Percentiles rank a stretch among this genome's conserved stretches.
Conservation (phyloP, 2,888 invertebrate species). For the Melinaea marsaeus region DNA sequence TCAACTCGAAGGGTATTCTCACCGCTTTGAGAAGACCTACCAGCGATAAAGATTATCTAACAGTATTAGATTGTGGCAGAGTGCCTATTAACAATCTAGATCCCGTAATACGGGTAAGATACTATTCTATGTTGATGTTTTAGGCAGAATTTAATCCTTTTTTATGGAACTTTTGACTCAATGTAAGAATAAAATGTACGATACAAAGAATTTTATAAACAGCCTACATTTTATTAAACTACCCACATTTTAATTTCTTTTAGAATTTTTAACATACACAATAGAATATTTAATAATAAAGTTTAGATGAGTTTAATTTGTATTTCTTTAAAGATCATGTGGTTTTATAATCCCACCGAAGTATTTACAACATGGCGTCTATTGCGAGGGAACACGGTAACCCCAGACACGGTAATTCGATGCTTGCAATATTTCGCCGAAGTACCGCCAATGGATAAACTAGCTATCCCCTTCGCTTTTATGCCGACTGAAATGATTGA, state of each 20-base stretch:
- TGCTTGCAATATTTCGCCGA: conserved; percentile 69
- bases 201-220: no score
- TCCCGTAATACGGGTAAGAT: conserved; percentile 65
- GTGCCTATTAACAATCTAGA: conserved; percentile 72
- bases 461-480: conserved; percentile 69
- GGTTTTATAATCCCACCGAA: conserved; percentile 70
- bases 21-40: conserved; percentile 54
- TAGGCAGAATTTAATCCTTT: background rate
- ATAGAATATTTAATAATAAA: no score
- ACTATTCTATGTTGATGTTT: background rate
- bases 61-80: conserved; percentile 63
- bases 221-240: no score
- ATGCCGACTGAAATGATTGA: conserved; percentile 71
- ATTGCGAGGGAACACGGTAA: conserved; percentile 53
- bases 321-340: conserved; percentile 52
- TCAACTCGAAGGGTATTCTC: conserved; percentile 52
- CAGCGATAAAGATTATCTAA: conserved; percentile 45
- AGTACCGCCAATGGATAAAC: conserved; percentile 63
- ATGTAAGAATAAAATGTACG: no score
- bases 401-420: conserved; percentile 50
- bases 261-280: no score
- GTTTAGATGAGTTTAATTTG: background rate
- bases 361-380: conserved; percentile 70
- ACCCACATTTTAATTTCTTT: no score
- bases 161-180: no score